phyloP scores from a whole-genome alignment of 2,888 invertebrate genomes.

The Xiphydria camelus region DNA sequence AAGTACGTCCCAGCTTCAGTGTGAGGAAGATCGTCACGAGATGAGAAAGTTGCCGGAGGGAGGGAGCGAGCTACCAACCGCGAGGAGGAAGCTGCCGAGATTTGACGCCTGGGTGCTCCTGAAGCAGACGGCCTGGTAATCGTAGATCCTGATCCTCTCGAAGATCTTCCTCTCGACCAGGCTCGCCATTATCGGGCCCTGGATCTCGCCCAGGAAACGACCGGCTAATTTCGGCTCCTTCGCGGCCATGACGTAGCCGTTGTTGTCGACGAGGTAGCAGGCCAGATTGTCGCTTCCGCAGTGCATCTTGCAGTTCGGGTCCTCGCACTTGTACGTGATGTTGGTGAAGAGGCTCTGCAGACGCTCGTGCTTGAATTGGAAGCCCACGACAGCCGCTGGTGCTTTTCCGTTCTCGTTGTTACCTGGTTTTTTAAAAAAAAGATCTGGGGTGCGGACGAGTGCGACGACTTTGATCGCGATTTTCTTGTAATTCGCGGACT shows the following conservation, averaged over 20 bases:
- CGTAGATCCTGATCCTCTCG: slow-evolving; percentile 74
- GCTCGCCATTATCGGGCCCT: slow-evolving; percentile 75
- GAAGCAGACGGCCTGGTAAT: slow-evolving; percentile 90
- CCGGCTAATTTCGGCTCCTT: slow-evolving; percentile 76
- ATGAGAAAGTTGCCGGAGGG: too few species aligned
- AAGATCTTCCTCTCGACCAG: slow-evolving; percentile 77
- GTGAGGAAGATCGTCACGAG: too few species aligned
- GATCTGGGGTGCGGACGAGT: too few species aligned
- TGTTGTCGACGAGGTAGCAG: slow-evolving; percentile 86
- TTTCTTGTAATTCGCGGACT: too few species aligned
- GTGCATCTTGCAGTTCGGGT: slow-evolving; percentile 55
- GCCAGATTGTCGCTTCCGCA: slow-evolving; percentile 71
- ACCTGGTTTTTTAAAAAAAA: too few species aligned
- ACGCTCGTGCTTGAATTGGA: slow-evolving; percentile 80
- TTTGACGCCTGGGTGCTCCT: slow-evolving; percentile 68
- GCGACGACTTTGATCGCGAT: too few species aligned
- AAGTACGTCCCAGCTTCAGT: too few species aligned
- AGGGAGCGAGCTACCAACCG: too few species aligned
- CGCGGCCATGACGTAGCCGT: slow-evolving; percentile 84
- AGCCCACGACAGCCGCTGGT: slow-evolving; percentile 65
- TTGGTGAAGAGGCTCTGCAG: slow-evolving; percentile 78
- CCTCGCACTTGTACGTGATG: slow-evolving; percentile 67
- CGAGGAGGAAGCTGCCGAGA: slow-evolving; percentile 63
- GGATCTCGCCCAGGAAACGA: slow-evolving; percentile 83
- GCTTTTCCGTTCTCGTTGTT: slow-evolving; percentile 51